Percentiles rank a stretch among this genome's conserved stretches.
phyloP scores from a whole-genome alignment of 2,888 invertebrate species.

The Nysson spinosus region DNA sequence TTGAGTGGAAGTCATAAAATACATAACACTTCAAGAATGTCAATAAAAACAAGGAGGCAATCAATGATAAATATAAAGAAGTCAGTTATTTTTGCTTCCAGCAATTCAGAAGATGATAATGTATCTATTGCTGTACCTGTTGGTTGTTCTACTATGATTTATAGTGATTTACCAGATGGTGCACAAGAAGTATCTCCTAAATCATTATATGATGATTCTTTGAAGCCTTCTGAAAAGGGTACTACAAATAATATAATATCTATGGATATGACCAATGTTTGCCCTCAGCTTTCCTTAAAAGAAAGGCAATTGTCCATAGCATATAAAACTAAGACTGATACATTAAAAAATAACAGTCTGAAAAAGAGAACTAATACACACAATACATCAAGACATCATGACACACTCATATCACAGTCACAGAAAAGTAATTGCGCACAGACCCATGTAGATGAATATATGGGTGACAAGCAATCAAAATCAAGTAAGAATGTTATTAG shows the following conservation, averaged over 20 bases:
- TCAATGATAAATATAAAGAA: neutral
- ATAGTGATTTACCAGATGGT: constrained; percentile 17
- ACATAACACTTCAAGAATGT: neutral
- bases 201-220: neutral
- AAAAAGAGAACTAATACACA: too few species aligned
- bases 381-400: too few species aligned
- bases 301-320: neutral
- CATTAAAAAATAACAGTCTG: neutral
- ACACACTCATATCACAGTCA: too few species aligned
- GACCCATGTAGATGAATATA: too few species aligned
- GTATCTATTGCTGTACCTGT: constrained; percentile 48
- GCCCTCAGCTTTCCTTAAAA: neutral
- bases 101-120: constrained; percentile 17
- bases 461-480: too few species aligned
- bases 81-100: neutral
- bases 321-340: neutral
- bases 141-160: constrained; percentile 65
- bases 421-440: too few species aligned
- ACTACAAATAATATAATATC: constrained; percentile 9
- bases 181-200: neutral
- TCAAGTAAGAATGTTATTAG: too few species aligned
- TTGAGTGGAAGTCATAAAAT: constrained; percentile 40
- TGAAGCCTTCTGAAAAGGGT: too few species aligned
- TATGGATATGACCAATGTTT: constrained; percentile 38
- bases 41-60: neutral